Evolutionary conservation across 2,113 vertebrate species (phyloP).

Genomic region (Rhinoderma darwinii): DNA sequence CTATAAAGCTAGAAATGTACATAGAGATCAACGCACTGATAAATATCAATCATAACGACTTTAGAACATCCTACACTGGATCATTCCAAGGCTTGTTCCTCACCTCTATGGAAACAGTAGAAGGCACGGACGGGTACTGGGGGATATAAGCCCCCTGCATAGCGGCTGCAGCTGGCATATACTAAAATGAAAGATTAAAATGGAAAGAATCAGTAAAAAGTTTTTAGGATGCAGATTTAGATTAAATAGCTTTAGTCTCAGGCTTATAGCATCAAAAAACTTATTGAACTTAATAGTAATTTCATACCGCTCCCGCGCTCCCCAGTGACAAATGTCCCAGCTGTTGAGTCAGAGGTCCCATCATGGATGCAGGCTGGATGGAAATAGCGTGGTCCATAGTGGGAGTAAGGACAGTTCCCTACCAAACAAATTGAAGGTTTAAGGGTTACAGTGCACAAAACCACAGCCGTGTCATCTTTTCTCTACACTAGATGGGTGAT

Average conservation of each 20-base stretch:
- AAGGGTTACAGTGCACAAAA: constrained; percentile 26
- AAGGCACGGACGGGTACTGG: constrained; percentile 87
- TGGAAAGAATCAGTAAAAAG: too few relatives aligned
- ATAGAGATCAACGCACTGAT: background rate
- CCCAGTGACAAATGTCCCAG: constrained; percentile 88
- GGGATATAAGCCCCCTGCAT: constrained; percentile 89
- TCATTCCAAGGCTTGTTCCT: constrained; percentile 37
- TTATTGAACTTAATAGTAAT: background rate
- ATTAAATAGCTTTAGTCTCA: background rate
- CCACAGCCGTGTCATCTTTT: background rate
- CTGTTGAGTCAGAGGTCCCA: constrained; percentile 87
- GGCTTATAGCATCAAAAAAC: too few relatives aligned
- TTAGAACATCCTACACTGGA: background rate
- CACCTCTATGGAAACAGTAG: constrained; percentile 86
- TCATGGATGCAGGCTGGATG: constrained; percentile 87
- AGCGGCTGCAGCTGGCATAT: constrained; percentile 81
- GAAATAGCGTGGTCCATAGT: constrained; percentile 89
- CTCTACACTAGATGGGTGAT: background rate
- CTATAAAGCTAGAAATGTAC: background rate
- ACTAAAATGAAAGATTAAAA: constrained; percentile 69
- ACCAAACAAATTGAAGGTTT: background rate
- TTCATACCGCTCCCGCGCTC: constrained; percentile 81
- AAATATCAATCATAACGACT: background rate
- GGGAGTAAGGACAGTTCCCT: constrained; percentile 86
- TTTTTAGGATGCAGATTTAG: background rate